These are phyloP conservation scores for Poecilia latipinna DNA, from an alignment of 2,113 vertebrate genomes.

Conservation along the genomic window DNA sequence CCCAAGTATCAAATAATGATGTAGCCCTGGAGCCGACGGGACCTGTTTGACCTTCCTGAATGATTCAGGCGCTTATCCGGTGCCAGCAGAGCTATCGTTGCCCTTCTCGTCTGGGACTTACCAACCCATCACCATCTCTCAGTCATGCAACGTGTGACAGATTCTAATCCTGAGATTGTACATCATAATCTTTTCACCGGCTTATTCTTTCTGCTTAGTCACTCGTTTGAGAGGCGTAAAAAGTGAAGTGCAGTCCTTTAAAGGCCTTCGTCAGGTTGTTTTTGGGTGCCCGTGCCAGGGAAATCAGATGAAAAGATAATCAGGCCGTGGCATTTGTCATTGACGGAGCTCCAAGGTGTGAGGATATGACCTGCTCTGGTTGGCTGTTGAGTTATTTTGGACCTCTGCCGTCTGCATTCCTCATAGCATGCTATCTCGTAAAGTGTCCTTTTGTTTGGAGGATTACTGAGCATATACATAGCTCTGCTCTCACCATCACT, in stretches of 20 bases:
- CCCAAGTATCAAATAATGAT: constrained; percentile 32
- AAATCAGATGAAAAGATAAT: constrained; percentile 23
- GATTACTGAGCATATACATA: constrained; percentile 68
- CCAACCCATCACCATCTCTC: constrained; percentile 20
- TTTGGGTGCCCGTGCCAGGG: constrained; percentile 7
- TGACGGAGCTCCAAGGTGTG: constrained; percentile 40
- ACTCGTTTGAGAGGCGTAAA: constrained; percentile 7
- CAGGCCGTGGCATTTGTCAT: constrained; percentile 45
- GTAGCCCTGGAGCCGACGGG: constrained; percentile 20
- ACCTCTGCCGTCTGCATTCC: constrained; percentile 37
- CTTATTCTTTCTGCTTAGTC: constrained; percentile 35
- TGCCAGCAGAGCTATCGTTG: constrained; percentile 16
- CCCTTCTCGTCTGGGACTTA: constrained; percentile 27
- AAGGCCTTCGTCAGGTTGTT: background rate
- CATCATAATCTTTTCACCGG: constrained; percentile 36
- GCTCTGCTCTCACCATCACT: constrained; percentile 40
- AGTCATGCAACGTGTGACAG: constrained; percentile 55
- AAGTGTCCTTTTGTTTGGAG: constrained; percentile 53
- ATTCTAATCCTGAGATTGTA: constrained; percentile 46
- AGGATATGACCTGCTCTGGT: constrained; percentile 8
- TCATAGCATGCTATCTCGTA: constrained; percentile 28
- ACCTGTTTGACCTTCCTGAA: constrained; percentile 64
- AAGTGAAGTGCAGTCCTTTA: background rate
- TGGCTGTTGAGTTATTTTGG: constrained; percentile 37
- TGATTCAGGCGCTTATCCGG: constrained; percentile 45